phyloP scores from a whole-genome alignment of 2,113 vertebrate genomes.

The Cephalopholis sonnerati region DNA sequence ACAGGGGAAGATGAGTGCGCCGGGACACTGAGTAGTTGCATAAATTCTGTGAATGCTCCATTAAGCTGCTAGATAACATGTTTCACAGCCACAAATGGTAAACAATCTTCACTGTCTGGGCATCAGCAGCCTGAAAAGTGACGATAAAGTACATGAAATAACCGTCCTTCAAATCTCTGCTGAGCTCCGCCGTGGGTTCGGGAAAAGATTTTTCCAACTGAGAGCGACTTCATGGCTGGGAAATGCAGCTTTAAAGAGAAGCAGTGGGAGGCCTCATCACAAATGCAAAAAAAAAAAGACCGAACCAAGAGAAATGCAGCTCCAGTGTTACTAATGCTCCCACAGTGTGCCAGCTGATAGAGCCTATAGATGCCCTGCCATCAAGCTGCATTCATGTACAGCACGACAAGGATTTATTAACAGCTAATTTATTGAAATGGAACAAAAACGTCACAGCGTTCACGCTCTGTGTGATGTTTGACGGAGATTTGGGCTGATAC shows the following conservation, averaged over 20 bases:
- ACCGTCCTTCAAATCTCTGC: slow-evolving; percentile 46
- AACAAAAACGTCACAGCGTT: slow-evolving; percentile 13
- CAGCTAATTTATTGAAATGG: slow-evolving; percentile 38
- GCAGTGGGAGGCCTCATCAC: slow-evolving; percentile 64
- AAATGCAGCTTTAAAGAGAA: slow-evolving; percentile 53
- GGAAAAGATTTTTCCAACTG: slow-evolving; percentile 39
- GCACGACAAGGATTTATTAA: slow-evolving; percentile 54
- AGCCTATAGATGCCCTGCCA: slow-evolving; percentile 32
- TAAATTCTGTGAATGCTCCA: slow-evolving; percentile 33
- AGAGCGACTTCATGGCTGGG: slow-evolving; percentile 49
- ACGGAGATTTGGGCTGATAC: slow-evolving; percentile 5
- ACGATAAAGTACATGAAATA: slow-evolving; percentile 65
- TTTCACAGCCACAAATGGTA: slow-evolving; percentile 47
- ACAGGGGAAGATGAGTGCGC: slow-evolving; percentile 16
- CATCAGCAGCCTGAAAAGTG: slow-evolving; percentile 55
- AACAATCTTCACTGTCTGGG: slow-evolving; percentile 38
- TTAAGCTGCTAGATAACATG: slow-evolving; percentile 57
- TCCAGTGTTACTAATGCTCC: slow-evolving; percentile 42
- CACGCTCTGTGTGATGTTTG: slow-evolving; percentile 14
- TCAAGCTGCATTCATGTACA: slow-evolving; percentile 8
- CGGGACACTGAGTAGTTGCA: slow-evolving; percentile 31
- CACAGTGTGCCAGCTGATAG: slow-evolving; percentile 30
- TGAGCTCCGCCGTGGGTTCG: slow-evolving; percentile 27
- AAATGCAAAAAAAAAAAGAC: slow-evolving; percentile 36
- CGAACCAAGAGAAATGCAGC: slow-evolving; percentile 27